Percentiles rank a stretch among this genome's conserved stretches.
These are phyloP conservation scores for Blera fallax DNA, from an alignment of 2,888 invertebrate genomes.

Conservation along the genomic window DNA sequence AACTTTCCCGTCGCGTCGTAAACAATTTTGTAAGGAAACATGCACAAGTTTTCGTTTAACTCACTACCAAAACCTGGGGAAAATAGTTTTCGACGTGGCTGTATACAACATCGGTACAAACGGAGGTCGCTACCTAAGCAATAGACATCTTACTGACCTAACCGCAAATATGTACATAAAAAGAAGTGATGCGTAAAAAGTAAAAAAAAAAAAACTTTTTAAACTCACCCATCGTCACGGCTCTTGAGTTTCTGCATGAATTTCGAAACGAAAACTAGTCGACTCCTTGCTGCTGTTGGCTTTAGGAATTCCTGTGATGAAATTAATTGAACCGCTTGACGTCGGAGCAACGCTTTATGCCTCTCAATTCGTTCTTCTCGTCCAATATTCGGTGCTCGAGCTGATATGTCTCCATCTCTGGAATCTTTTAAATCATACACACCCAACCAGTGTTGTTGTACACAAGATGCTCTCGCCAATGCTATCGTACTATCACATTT, in stretches of 20 bases:
- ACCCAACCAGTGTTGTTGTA: constrained; percentile 79
- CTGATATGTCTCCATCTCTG: constrained; percentile 34
- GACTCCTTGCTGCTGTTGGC: constrained; percentile 77
- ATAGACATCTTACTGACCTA: too few relatives aligned
- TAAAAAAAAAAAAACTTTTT: neutral
- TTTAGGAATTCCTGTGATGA: constrained; percentile 78
- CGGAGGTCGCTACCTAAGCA: too few relatives aligned
- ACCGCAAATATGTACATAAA: constrained; percentile 38
- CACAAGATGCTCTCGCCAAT: constrained; percentile 76
- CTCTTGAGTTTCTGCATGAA: constrained; percentile 78
- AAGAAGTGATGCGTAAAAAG: neutral
- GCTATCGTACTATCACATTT: constrained; percentile 67
- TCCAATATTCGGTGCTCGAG: constrained; percentile 72
- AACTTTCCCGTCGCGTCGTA: too few relatives aligned
- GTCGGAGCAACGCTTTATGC: constrained; percentile 78
- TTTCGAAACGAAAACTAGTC: constrained; percentile 79
- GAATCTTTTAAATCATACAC: constrained; percentile 73
- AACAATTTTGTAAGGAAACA: too few relatives aligned
- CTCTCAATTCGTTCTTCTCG: constrained; percentile 80
- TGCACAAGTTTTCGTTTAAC: too few relatives aligned
- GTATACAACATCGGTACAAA: too few relatives aligned
- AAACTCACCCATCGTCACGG: constrained; percentile 77
- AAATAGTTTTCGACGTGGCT: too few relatives aligned
- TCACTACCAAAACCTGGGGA: too few relatives aligned
- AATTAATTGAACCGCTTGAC: constrained; percentile 80